Evolutionary conservation across 2,888 invertebrate species (phyloP).

Genomic region (Lycocerus yunnanus): DNA sequence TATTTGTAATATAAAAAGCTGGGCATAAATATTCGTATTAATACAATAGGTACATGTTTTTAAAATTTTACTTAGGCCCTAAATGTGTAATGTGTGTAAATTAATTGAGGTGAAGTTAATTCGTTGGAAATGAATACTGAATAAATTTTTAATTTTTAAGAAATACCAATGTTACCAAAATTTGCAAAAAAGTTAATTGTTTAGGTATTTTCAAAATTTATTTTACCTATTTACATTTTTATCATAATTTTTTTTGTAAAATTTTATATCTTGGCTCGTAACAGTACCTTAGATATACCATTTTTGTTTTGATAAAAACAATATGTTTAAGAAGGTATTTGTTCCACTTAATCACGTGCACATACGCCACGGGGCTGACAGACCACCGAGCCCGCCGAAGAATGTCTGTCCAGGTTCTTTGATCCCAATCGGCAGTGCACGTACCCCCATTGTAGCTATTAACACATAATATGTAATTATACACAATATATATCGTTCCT

Average conservation of each 20-base stretch:
- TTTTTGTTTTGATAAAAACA: background rate
- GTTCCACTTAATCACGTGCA: conserved; percentile 48
- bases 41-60: too few relatives aligned
- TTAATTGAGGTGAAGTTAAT: too few relatives aligned
- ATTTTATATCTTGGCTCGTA: background rate
- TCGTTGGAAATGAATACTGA: too few relatives aligned
- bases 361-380: conserved; percentile 46
- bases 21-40: too few relatives aligned
- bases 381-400: conserved; percentile 44
- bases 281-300: background rate
- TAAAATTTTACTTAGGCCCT: too few relatives aligned
- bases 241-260: background rate
- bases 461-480: conserved; percentile 50
- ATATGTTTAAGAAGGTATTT: conserved; percentile 37
- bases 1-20: too few relatives aligned
- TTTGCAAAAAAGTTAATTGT: too few relatives aligned
- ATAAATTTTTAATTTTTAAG: too few relatives aligned
- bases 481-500: conserved; percentile 43
- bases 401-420: conserved; percentile 50
- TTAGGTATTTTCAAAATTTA: too few relatives aligned
- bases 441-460: conserved; percentile 48
- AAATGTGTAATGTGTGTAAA: too few relatives aligned
- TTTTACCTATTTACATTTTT: background rate
- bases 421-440: conserved; percentile 43
- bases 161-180: too few relatives aligned